Evolutionary conservation across 2,888 invertebrate genomes (phyloP), one percentile per base, ranked within the genome.

Genomic region (Zhuqinia jingwanae): DNA sequence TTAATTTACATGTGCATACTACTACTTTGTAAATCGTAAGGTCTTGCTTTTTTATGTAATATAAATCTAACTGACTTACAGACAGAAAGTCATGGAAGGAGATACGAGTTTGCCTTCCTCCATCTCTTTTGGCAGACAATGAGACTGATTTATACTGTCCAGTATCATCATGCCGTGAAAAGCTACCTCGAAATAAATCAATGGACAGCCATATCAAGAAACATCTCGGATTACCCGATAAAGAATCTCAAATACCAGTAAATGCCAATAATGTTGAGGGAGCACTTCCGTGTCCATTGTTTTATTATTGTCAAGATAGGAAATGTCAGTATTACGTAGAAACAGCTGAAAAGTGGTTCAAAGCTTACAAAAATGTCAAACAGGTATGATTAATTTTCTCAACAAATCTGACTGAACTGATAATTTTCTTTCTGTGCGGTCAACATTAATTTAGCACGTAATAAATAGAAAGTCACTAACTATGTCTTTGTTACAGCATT

Each of bases 401-500:
- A 45, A 11, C 13, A 13, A 45, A 13, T 45, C 10, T 45, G 13
- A 13, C 47, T n/a, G n/a, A n/a, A n/a, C n/a, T n/a, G n/a, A n/a
- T n/a, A n/a, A n/a, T n/a, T n/a, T n/a, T n/a, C n/a, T n/a, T n/a
- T n/a, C n/a, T n/a, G n/a, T n/a, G n/a, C n/a, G n/a, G n/a, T n/a
- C n/a, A n/a, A n/a, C n/a, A n/a, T n/a, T n/a, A n/a, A n/a, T n/a
- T n/a, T n/a, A n/a, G n/a, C n/a, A n/a, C n/a, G n/a, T n/a, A n/a
- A n/a, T n/a, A n/a, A n/a, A n/a, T n/a, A n/a, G n/a, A n/a, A 58
- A 10, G 15, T 63, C 36, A 30, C 13, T 53, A 58, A 8, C 8
- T 13, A 50, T n/a, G 50, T 50, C 1, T 20, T 53, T 25, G 1
- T 73, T 82, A 1, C 89, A 93, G 93, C 93, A 93, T 87, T 93